A percentile compares a stretch with the other conserved stretches of the same genome.
Conservation (phyloP, 2,888 invertebrate genomes). For the Phoronis australis region DNA sequence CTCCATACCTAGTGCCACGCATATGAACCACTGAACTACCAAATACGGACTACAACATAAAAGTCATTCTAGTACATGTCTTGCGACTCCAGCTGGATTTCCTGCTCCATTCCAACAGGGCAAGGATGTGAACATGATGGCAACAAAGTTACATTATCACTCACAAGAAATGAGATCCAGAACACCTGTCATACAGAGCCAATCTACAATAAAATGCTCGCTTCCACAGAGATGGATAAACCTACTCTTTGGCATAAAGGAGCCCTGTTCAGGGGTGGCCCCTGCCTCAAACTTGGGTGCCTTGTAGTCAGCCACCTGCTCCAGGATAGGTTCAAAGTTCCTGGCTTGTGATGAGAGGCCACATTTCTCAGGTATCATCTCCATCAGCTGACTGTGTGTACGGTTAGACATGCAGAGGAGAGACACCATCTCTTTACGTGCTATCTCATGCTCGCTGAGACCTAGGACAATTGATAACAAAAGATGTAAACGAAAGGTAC, state of each 20-base stretch:
- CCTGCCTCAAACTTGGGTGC: slow-evolving; percentile 83
- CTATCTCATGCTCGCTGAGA: slow-evolving; percentile 62
- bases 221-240: not conserved
- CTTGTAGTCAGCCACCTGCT: slow-evolving; percentile 74
- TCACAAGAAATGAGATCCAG: no score
- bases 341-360: slow-evolving; percentile 59
- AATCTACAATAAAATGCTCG: no score
- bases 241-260: slow-evolving; percentile 69
- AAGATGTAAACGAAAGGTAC: no score
- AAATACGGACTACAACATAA: no score
- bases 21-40: no score
- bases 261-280: slow-evolving; percentile 67
- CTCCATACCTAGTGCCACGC: no score
- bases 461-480: slow-evolving; percentile 49
- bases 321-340: slow-evolving; percentile 39
- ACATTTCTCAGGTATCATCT: slow-evolving; percentile 91
- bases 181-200: no score
- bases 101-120: no score
- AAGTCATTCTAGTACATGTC: no score
- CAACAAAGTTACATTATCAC: no score
- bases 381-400: slow-evolving; percentile 91
- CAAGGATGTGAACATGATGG: no score
- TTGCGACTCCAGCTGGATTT: no score
- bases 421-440: slow-evolving; percentile 86
- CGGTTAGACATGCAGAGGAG: slow-evolving; percentile 88